phyloP scores from a whole-genome alignment of 2,113 vertebrate genomes.

The Rhynchopsitta pachyrhyncha region DNA sequence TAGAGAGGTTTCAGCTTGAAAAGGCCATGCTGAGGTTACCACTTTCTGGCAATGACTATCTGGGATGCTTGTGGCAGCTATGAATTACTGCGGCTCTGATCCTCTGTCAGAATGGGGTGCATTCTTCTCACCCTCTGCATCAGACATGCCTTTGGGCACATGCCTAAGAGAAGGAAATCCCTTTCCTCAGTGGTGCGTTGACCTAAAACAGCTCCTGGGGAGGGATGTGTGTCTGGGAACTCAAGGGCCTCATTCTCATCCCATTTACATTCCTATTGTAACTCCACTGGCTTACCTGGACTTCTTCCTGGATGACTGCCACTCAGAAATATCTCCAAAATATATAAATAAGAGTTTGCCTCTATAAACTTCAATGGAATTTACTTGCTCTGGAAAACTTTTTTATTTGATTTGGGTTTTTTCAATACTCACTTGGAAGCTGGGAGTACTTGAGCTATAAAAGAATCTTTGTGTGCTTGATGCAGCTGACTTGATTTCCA shows the following conservation, averaged over 20 bases:
- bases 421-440: not conserved
- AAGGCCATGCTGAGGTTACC: not conserved
- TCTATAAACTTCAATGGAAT: not conserved
- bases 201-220: not conserved
- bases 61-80: not conserved
- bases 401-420: conserved; percentile 13
- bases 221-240: not conserved
- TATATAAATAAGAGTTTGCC: not conserved
- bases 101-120: not conserved
- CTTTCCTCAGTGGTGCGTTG: not conserved
- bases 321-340: not conserved
- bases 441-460: not conserved
- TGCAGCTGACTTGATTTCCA: not conserved
- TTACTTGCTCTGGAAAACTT: conserved; percentile 1
- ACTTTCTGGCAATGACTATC: not conserved
- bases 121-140: rapidly evolving
- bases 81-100: not conserved
- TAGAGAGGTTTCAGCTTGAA: not conserved
- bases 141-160: not conserved
- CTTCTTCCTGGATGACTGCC: not conserved
- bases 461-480: not conserved
- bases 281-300: not conserved
- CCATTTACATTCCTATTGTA: not conserved
- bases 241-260: not conserved
- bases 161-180: not conserved